Conservation (phyloP, 2,797 vertebrate species). For the Siniperca scherzeri region DNA sequence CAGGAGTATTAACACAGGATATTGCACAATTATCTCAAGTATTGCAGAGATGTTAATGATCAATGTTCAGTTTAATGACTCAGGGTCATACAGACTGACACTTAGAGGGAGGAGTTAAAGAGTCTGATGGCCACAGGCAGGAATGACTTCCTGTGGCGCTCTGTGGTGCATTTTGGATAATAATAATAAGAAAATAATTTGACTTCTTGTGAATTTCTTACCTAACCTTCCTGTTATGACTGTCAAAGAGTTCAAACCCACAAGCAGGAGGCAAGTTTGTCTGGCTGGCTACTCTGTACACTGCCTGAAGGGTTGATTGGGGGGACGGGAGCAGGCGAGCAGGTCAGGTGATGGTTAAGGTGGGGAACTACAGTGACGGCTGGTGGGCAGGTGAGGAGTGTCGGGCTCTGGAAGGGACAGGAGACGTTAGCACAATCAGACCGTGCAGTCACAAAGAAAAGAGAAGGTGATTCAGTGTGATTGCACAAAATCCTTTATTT, state of each 20-base stretch:
- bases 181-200: too few relatives aligned
- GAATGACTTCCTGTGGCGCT: too few relatives aligned
- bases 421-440: not conserved
- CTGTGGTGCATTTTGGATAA: too few relatives aligned
- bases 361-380: conserved; percentile 10
- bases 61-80: too few relatives aligned
- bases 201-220: conserved; percentile 25
- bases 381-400: conserved; percentile 23
- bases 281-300: conserved; percentile 26
- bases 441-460: not conserved
- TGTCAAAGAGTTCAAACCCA: not conserved
- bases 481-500: conserved; percentile 84
- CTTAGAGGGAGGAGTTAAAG: too few relatives aligned
- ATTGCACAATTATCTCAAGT: too few relatives aligned
- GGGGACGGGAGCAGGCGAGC: not conserved
- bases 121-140: too few relatives aligned
- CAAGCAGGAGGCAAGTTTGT: not conserved
- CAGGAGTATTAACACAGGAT: too few relatives aligned
- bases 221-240: conserved; percentile 27
- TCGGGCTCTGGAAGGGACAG: conserved; percentile 36
- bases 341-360: conserved; percentile 5
- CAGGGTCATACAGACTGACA: too few relatives aligned
- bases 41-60: too few relatives aligned
- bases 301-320: not conserved
- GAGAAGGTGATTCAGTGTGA: conserved; percentile 53